Percentiles rank a stretch among this genome's conserved stretches.
phyloP scores from a whole-genome alignment of 2,888 invertebrate genomes.

The Ganaspis brasiliensis region DNA sequence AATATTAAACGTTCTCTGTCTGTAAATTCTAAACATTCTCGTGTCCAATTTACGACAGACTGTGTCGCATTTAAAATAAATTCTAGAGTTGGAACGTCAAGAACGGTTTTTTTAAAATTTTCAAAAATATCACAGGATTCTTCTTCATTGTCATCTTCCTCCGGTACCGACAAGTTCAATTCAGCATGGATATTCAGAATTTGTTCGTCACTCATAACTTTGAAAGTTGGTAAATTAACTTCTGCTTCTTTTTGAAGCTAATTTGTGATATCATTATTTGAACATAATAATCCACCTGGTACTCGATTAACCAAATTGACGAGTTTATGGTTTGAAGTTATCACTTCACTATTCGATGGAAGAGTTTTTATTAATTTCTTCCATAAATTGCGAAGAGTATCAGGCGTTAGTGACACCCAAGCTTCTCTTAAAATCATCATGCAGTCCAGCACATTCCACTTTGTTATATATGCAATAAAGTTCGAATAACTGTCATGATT shows the following conservation, averaged over 20 bases:
- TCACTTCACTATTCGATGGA: not conserved
- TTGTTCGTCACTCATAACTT: not conserved
- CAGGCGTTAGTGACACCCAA: not conserved
- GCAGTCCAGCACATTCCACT: not conserved
- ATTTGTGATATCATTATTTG: not conserved
- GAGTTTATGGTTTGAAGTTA: not conserved
- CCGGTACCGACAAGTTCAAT: no score
- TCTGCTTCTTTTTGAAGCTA: constrained; percentile 14
- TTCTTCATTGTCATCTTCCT: no score
- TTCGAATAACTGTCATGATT: not conserved
- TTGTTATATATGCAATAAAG: not conserved
- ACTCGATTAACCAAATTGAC: not conserved
- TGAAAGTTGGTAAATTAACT: not conserved
- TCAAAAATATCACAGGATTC: no score
- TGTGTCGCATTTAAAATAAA: not conserved
- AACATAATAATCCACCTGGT: not conserved
- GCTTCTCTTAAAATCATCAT: not conserved
- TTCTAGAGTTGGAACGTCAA: no score
- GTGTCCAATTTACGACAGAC: no score
- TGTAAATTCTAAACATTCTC: no score
- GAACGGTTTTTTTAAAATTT: no score
- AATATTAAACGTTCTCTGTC: no score
- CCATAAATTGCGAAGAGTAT: not conserved
- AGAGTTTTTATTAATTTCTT: constrained; percentile 5
- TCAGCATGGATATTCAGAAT: no score